Evolutionary conservation across 2,888 invertebrate genomes (phyloP), one percentile per base, ranked within the genome.

Genomic region (Caenorhabditis macrosperma): DNA sequence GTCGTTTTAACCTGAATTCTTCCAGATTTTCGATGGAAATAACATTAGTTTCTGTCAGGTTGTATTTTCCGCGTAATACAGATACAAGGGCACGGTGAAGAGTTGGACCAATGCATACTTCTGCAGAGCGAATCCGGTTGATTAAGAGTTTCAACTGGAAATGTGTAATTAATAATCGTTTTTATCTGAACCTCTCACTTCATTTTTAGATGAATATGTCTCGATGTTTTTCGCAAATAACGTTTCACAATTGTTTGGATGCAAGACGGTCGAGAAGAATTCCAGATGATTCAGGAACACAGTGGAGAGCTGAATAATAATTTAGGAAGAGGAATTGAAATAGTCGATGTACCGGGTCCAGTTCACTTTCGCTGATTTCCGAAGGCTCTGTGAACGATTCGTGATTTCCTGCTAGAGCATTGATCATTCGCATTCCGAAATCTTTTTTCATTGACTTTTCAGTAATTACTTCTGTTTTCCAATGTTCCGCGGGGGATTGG

Each of bases 391-490:
- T 15, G 20, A 69, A 35, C 0, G 33, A 44, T n/a, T 61, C 38
- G 6, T 57, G 28, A 33, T 15, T 59, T 17, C 61, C 74, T 12
- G 64, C 20, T 22, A 74, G 20, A 3, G 57, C 35, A 44, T 64
- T 64, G 24, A 74, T 59, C 74, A 74, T 74, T 24, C 28, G 48
- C 74, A 74, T 74, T 64, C 74, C 64, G 41, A 48, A 52, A 20
- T 74, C 50, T 50, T 74, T 64, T 33, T 59, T 74, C 64, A 74
- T 74, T 22, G 74, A 50, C n/a, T 64, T 64, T 17, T 77, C 76
- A 7, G 48, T 38, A 4, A 68, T 15, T 10, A 77, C 63, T 17
- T 64, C 33, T 15, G 44, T 30, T 3, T 57, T 69, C 76, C 76
- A 77, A 22, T 48, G 64, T n/a, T 68, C 68, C 3, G 59, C 26